Percentiles rank a stretch among this genome's conserved stretches.
These are phyloP conservation scores for Nasonovia ribisnigri DNA, from an alignment of 2,888 invertebrate genomes.

Conservation along the genomic window DNA sequence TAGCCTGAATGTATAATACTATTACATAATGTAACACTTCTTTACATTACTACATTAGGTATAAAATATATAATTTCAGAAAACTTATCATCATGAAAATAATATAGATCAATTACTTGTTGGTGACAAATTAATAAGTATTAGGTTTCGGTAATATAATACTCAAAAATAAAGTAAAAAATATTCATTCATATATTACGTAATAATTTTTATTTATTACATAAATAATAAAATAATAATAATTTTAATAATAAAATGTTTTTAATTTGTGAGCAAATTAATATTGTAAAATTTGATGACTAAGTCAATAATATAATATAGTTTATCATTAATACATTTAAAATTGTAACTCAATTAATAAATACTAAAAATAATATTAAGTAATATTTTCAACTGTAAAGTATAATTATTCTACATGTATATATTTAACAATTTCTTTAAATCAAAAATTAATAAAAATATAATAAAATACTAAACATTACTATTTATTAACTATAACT, in stretches of 20 bases:
- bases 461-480: neutral
- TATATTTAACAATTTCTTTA: no score
- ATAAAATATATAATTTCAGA: neutral
- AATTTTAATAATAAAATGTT: neutral
- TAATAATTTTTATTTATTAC: conserved; percentile 28
- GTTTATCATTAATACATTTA: neutral
- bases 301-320: neutral
- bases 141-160: conserved; percentile 39
- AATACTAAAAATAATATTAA: neutral
- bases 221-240: neutral
- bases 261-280: neutral
- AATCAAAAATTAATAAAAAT: neutral
- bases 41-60: neutral
- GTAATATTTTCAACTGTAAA: neutral
- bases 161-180: neutral
- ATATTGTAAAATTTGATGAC: neutral
- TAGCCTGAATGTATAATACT: neutral
- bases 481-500: neutral
- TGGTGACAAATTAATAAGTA: neutral
- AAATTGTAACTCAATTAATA: neutral
- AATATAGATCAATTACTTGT: neutral
- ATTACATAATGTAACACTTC: neutral
- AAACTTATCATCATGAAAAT: neutral
- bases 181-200: neutral
- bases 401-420: no score